Evolutionary conservation across 2,888 invertebrate species (phyloP), one percentile per base, ranked within the genome.

Genomic region (Coenonympha glycerion): DNA sequence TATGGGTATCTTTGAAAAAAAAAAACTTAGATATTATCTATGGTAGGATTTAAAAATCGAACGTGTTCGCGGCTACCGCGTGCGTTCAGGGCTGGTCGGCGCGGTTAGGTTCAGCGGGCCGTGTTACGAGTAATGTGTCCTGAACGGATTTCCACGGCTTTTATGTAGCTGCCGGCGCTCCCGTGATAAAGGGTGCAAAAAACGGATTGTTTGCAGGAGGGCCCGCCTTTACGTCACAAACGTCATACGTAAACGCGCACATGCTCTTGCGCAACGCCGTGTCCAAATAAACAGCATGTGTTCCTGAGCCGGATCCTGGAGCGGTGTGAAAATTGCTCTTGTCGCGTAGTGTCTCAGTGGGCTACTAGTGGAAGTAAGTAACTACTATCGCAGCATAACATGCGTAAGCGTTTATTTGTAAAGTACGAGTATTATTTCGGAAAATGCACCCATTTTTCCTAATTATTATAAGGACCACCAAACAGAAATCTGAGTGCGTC

Each of bases 141-240:
- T 85, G 84, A 79, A 80, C 78, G 74, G 72, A 77, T 84, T 85
- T 79, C 78, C 76, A 77, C 74, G 68, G 79, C 81, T 85, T 86
- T 84, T 86, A 86, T 84, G 83, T 79, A 62, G 70, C 64, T 70
- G 74, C 68, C 69, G 78, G 75, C 78, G 76, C 75, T 76, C 77
- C 82, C 69, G 78, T 79, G 79, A 81, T 83, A 83, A 77, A 81
- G 85, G 83, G 85, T 84, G 83, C 76, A 84, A 86, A 85, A 86
- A 85, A 82, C 76, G 53, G 76, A 78, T 79, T 85, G 84, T 85
- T 86, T 83, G 77, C 73, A 70, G 64, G 76, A 78, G 81, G 79
- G 83, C 76, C 77, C 68, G 73, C 56, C 66, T 71, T 77, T 65
- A 84, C 86, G 86, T 86, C 84, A 85, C 77, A 65, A 64, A 79